Evolutionary conservation across 1,140 invertebrate genomes (phyloP).

Genomic region (Listronotus oregonensis): DNA sequence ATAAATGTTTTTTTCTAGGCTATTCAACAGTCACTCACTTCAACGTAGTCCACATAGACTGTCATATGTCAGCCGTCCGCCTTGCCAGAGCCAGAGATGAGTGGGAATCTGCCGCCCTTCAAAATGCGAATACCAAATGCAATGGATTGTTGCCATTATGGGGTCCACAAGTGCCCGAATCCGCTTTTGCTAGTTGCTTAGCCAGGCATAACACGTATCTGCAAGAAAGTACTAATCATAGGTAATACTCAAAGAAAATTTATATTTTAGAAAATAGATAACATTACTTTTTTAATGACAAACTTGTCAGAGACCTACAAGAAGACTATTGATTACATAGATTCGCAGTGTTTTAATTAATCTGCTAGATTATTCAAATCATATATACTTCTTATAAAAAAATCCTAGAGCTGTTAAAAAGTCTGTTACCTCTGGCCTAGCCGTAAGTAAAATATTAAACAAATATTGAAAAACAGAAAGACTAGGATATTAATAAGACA

Average conservation of each 20-base stretch:
- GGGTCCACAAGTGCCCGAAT: constrained; percentile 94
- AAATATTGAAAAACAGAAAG: too few species aligned
- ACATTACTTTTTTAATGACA: too few species aligned
- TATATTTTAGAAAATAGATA: too few species aligned
- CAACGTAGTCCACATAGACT: constrained; percentile 97
- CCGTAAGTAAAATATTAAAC: too few species aligned
- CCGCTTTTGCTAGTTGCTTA: constrained; percentile 90
- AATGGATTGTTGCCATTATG: constrained; percentile 95
- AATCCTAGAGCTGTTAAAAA: too few species aligned
- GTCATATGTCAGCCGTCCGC: constrained; percentile 93
- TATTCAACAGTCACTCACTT: constrained; percentile 97
- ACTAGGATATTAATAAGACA: too few species aligned
- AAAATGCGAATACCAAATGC: constrained; percentile 97
- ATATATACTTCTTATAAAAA: too few species aligned
- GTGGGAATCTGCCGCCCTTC: constrained; percentile 96
- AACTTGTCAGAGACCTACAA: too few species aligned
- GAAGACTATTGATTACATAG: too few species aligned
- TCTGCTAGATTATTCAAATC: too few species aligned
- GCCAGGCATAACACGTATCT: constrained; percentile 87
- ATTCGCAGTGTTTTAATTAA: too few species aligned
- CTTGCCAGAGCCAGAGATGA: constrained; percentile 81
- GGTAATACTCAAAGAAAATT: not conserved
- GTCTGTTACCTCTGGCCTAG: too few species aligned
- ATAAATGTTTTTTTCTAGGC: constrained; percentile 46
- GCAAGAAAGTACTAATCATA: constrained; percentile 81